Evolutionary conservation across 2,888 invertebrate species (phyloP), one percentile per base, ranked within the genome.

Genomic region (Rhagium mordax): DNA sequence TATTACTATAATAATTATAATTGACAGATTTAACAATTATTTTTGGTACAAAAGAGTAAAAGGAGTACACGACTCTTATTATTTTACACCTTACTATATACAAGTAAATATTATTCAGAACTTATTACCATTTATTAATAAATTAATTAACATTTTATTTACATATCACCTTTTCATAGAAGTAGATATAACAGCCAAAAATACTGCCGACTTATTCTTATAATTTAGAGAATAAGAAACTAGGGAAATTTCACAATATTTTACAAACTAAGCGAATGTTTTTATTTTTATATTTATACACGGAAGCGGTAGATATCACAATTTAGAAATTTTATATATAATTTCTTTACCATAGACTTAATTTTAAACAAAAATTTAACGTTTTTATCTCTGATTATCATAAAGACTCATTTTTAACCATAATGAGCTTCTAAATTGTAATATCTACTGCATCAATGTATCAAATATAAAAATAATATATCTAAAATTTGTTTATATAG

Each of bases 151-250:
- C 48, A n/a, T 29, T 59, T 51, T 72, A 72, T 72, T 55, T 72
- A 73, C 73, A 73, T 73, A 70, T 73, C 70, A 73, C 73, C 61
- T 68, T 65, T 49, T 53, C 59, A 29, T 70, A 59, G n/a, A 72
- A 57, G 7, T 70, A 62, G 64, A 27, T n/a, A 59, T 49, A 69
- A 29, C 61, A 72, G 67, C 67, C 57, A 60, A 69, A 48, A 57
- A 24, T 70, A 62, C 61, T 64, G 53, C 18, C 51, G 20, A 33
- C 41, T 64, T 16, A 29, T 24, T 29, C 18, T 33, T n/a, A n/a
- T 41, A 41, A 41, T 41, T 15, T 41, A 4, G n/a, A 41, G n/a
- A 1, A 41, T n/a, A 41, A 41, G 41, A n/a, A 41, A 33, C 33
- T 13, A 33, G 10, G 10, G 10, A 8, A 33, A 33, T n/a, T 41